Evolutionary conservation across 1,140 invertebrate species (phyloP).

Genomic region (Pissodes strobi): DNA sequence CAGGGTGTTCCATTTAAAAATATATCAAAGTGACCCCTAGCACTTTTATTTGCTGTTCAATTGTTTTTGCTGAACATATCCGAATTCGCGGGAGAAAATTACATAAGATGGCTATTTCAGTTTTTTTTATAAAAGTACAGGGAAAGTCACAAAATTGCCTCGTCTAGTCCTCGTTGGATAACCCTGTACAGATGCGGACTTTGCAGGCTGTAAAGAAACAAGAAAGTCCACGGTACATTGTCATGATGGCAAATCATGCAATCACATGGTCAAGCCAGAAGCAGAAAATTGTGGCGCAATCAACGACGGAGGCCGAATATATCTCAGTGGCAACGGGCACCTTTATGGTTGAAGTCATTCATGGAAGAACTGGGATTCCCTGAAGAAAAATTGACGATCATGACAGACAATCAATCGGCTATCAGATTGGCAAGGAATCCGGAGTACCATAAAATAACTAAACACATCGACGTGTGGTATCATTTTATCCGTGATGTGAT

Average conservation of each 20-base stretch:
- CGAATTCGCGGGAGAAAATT: no score
- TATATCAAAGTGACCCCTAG: no score
- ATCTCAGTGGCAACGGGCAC: conserved; percentile 43
- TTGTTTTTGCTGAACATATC: no score
- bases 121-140: no score
- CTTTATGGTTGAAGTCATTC: no score
- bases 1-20: no score
- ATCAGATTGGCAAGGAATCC: conserved; percentile 3
- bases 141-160: no score
- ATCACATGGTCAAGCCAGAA: conserved; percentile 49
- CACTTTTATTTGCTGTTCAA: no score
- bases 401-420: conserved; percentile 43
- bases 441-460: conserved; percentile 30
- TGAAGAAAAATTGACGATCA: neutral
- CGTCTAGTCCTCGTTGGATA: no score
- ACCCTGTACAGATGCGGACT: conserved; percentile 56
- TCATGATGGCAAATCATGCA: conserved; percentile 30
- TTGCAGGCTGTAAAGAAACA: conserved; percentile 48
- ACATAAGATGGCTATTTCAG: no score
- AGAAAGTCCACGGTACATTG: no score
- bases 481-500: conserved; percentile 42
- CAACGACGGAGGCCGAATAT: conserved; percentile 55
- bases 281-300: conserved; percentile 49
- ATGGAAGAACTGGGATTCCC: conserved; percentile 21
- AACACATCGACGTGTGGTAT: conserved; percentile 51